phyloP scores from a whole-genome alignment of 1,140 invertebrate genomes.

The Apolygus lucorum region DNA sequence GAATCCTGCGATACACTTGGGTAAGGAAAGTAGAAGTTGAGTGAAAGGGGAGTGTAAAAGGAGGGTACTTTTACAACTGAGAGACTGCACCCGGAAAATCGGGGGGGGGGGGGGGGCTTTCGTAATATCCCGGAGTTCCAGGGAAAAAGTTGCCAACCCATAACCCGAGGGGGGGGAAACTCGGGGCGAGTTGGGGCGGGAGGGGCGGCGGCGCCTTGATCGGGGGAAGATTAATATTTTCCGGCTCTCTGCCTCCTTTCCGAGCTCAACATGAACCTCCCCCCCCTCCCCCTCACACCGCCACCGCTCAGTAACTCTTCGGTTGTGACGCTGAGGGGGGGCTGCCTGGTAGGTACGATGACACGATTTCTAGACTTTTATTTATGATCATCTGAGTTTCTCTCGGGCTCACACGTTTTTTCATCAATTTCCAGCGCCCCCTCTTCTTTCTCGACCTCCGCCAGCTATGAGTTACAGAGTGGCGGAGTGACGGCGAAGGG shows the following conservation, averaged over 20 bases:
- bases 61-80: too few relatives aligned
- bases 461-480: too few relatives aligned
- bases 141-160: neutral
- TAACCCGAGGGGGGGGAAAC: neutral
- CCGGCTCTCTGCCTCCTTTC: neutral
- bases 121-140: neutral
- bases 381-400: neutral
- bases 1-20: too few relatives aligned
- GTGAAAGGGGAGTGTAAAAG: too few relatives aligned
- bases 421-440: neutral
- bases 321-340: too few relatives aligned
- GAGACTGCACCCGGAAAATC: too few relatives aligned
- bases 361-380: neutral
- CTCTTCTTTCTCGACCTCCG: too few relatives aligned
- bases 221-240: conserved; percentile 1
- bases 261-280: neutral
- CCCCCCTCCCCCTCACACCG: too few relatives aligned
- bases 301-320: neutral
- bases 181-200: neutral
- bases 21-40: too few relatives aligned
- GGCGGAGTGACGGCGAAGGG: neutral
- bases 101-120: too few relatives aligned
- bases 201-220: neutral
- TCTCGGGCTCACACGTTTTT: neutral
- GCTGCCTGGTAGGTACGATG: neutral